A percentile compares a stretch with the other conserved stretches of the same genome.
phyloP scores from a whole-genome alignment of 2,888 invertebrate genomes.

The Herminia tarsipennalis region DNA sequence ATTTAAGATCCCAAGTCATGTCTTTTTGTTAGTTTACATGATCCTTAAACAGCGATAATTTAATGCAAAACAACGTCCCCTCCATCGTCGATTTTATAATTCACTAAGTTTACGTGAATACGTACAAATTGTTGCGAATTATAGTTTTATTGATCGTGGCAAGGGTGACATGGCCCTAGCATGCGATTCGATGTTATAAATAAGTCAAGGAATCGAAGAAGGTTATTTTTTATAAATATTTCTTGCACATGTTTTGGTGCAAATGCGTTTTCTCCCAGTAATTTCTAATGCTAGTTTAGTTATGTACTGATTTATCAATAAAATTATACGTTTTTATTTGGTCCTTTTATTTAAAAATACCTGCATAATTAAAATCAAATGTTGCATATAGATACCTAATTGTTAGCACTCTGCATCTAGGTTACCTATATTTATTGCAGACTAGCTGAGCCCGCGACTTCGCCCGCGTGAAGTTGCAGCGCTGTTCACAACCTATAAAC shows the following conservation, averaged over 20 bases:
- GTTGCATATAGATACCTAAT: background rate
- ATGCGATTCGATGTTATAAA: constrained; percentile 30
- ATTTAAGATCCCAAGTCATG: no score
- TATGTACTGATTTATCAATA: constrained; percentile 30
- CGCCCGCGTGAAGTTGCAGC: no score
- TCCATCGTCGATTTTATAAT: background rate
- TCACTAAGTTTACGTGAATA: constrained; percentile 10
- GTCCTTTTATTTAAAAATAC: background rate
- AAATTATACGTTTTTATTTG: constrained; percentile 32
- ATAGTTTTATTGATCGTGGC: constrained; percentile 31
- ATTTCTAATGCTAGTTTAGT: constrained; percentile 22
- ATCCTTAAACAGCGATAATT: no score
- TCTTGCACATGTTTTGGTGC: constrained; percentile 33
- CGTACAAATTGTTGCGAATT: constrained; percentile 28
- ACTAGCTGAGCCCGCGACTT: no score
- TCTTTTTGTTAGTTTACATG: no score
- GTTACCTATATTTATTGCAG: no score
- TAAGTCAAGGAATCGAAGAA: constrained; percentile 39
- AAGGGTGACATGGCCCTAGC: constrained; percentile 22
- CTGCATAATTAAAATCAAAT: background rate
- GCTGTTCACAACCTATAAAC: no score
- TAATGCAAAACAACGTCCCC: no score
- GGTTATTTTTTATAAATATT: constrained; percentile 38
- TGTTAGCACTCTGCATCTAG: no score
- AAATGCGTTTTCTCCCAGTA: constrained; percentile 20